Percentiles rank a stretch among this genome's conserved stretches.
phyloP scores from a whole-genome alignment of 2,888 invertebrate genomes.

The Protonemura montana region DNA sequence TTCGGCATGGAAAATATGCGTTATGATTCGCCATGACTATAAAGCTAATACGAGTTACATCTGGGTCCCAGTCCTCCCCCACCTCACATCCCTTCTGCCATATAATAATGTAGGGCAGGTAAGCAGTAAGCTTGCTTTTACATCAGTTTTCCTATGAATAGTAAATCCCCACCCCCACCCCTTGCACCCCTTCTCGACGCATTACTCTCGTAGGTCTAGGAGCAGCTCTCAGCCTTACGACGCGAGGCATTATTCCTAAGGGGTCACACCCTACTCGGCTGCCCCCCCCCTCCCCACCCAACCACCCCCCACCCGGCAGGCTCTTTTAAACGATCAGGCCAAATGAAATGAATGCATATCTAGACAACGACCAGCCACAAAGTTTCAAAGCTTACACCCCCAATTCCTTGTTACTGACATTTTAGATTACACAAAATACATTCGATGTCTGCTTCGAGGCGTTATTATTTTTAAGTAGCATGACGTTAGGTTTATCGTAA shows the following conservation, averaged over 20 bases:
- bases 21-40: conserved; percentile 17
- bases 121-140: conserved; percentile 37
- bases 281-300: conserved; percentile 23
- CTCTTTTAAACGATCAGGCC: conserved; percentile 41
- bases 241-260: conserved; percentile 42
- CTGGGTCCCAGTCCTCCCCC: conserved; percentile 7
- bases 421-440: not conserved
- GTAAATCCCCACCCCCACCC: conserved; percentile 41
- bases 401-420: conserved; percentile 14
- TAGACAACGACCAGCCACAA: not conserved
- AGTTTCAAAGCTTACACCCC: not conserved
- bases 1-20: not conserved
- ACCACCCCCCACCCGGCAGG: not conserved
- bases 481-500: not conserved
- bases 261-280: conserved; percentile 21
- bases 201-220: not conserved
- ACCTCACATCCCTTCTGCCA: not conserved
- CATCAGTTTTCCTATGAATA: conserved; percentile 46
- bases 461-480: not conserved
- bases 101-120: conserved; percentile 24
- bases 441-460: not conserved
- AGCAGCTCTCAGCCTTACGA: conserved; percentile 10
- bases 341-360: conserved; percentile 42
- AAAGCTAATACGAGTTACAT: conserved; percentile 19
- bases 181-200: conserved; percentile 20